These are phyloP conservation scores for Genyomyrus donnyi DNA, from an alignment of 2,113 vertebrate genomes.

Conservation along the genomic window DNA sequence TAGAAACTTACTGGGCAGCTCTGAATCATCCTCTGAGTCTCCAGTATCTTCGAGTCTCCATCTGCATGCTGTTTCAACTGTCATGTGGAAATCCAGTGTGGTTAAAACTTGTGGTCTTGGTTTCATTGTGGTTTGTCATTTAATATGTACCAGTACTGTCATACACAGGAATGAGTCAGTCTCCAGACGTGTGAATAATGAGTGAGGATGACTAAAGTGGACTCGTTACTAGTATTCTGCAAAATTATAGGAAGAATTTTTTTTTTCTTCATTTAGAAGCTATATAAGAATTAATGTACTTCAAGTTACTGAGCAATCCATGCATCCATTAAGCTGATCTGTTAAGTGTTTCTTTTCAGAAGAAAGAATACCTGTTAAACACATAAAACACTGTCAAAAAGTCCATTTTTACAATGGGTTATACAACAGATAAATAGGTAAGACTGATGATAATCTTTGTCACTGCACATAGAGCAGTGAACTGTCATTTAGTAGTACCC, in stretches of 20 bases:
- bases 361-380: not conserved
- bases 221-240: not conserved
- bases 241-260: not conserved
- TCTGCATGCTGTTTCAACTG: conserved; percentile 61
- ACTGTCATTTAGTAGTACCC: not conserved
- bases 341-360: not conserved
- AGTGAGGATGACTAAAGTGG: not conserved
- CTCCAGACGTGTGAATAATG: not conserved
- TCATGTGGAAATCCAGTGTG: not conserved
- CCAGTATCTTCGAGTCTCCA: conserved; percentile 53
- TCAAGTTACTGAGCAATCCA: not conserved
- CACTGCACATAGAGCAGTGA: not conserved
- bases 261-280: not conserved
- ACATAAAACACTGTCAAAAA: not conserved
- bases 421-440: not conserved
- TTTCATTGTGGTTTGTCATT: not conserved
- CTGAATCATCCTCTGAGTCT: conserved; percentile 58
- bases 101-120: not conserved
- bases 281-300: not conserved
- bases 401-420: not conserved
- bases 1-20: conserved; percentile 65
- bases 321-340: not conserved
- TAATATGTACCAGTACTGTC: not conserved
- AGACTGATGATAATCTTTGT: not conserved
- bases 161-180: not conserved